These are phyloP conservation scores for Napeogenes inachia DNA, from an alignment of 2,888 invertebrate species.

Conservation along the genomic window DNA sequence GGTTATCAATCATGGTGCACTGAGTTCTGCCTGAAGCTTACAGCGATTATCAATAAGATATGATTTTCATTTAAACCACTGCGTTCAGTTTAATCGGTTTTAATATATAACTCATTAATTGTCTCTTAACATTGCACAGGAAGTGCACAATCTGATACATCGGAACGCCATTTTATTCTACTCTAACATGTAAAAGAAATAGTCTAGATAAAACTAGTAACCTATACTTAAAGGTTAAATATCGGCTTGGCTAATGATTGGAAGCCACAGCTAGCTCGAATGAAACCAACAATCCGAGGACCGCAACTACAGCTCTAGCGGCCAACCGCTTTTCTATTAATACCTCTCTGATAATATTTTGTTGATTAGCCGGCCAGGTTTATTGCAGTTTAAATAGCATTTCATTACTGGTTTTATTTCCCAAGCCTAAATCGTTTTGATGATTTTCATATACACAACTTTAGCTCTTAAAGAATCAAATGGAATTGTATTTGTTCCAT, in stretches of 20 bases:
- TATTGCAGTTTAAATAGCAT: neutral
- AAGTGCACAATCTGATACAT: too few relatives aligned
- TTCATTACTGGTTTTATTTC: neutral
- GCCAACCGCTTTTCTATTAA: slow-evolving; percentile 28
- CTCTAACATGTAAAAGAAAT: neutral
- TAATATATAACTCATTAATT: too few relatives aligned
- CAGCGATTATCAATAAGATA: too few relatives aligned
- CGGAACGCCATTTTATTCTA: too few relatives aligned
- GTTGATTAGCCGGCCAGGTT: slow-evolving; percentile 12
- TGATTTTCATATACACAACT: too few relatives aligned
- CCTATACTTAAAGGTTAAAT: slow-evolving; percentile 1
- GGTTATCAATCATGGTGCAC: too few relatives aligned
- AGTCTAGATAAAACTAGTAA: neutral
- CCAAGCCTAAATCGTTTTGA: too few relatives aligned
- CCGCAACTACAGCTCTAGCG: slow-evolving; percentile 26
- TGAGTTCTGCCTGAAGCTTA: too few relatives aligned
- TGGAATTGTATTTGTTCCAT: neutral
- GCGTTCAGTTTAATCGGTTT: too few relatives aligned
- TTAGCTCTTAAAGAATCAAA: too few relatives aligned
- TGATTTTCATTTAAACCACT: too few relatives aligned
- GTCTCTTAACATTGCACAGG: too few relatives aligned
- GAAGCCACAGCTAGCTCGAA: slow-evolving; percentile 24
- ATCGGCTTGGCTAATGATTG: slow-evolving; percentile 28
- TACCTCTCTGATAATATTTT: slow-evolving; percentile 28
- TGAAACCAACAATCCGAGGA: slow-evolving; percentile 29